These are phyloP conservation scores for Oreotragus oreotragus DNA, from an alignment of 2,113 vertebrate genomes.

Conservation along the genomic window DNA sequence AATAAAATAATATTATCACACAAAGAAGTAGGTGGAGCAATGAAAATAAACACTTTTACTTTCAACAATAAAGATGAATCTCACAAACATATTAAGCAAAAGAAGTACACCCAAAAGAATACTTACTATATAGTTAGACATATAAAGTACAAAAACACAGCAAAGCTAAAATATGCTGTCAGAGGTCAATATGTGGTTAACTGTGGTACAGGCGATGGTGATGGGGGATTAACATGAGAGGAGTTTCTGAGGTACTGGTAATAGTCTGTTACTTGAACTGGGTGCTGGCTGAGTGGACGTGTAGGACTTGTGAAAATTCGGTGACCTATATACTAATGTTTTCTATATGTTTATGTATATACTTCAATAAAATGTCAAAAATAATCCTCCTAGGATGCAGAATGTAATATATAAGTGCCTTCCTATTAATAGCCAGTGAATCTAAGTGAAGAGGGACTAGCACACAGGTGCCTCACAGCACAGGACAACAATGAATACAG, in stretches of 20 bases:
- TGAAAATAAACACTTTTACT: neutral
- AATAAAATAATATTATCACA: neutral
- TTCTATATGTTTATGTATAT: neutral
- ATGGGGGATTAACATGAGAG: neutral
- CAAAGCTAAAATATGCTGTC: neutral
- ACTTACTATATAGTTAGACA: neutral
- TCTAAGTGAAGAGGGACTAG: neutral
- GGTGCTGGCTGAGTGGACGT: neutral
- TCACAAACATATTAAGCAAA: neutral
- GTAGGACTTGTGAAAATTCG: neutral
- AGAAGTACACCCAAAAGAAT: neutral
- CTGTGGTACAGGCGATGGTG: neutral
- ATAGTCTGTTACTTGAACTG: neutral
- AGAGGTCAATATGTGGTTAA: neutral
- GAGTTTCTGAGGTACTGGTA: neutral
- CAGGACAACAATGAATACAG: neutral
- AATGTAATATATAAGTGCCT: neutral
- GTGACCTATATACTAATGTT: neutral
- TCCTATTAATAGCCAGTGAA: neutral
- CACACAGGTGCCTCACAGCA: neutral
- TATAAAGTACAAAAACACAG: neutral
- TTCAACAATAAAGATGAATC: neutral
- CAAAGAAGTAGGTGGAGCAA: neutral
- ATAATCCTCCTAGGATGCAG: neutral
- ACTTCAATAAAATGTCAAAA: neutral